Evolutionary conservation across 35 echinoderm and acorn worm genomes (phyloP).

Genomic region (Holothuria glaberrima): DNA sequence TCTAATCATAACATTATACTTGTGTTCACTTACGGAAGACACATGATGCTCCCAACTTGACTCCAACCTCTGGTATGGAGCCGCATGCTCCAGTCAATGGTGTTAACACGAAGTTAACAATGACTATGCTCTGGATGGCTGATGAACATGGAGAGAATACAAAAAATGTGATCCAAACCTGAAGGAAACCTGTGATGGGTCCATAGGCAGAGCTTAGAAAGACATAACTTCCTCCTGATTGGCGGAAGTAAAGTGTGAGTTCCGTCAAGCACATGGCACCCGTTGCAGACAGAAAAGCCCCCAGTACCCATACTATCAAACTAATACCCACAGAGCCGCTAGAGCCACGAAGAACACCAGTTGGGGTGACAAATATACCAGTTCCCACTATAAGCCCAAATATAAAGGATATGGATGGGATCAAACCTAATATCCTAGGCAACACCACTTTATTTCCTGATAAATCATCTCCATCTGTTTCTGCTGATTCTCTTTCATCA

Average conservation of each 20-base stretch:
- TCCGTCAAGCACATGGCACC: not conserved
- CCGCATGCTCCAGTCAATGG: not conserved
- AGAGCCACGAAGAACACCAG: slow-evolving; percentile 1
- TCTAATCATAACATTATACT: too few relatives aligned
- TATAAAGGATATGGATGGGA: not conserved
- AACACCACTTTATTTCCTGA: too few relatives aligned
- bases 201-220: not conserved
- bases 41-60: not conserved
- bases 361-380: slow-evolving; percentile 28
- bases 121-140: slow-evolving; percentile 17
- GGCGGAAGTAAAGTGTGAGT: not conserved
- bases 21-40: not conserved
- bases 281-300: not conserved
- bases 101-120: not conserved
- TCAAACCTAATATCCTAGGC: not conserved
- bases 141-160: not conserved
- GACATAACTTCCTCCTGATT: not conserved
- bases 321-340: not conserved
- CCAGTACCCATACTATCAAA: slow-evolving; percentile 6
- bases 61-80: not conserved
- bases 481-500: too few relatives aligned
- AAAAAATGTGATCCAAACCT: not conserved
- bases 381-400: slow-evolving; percentile 27
- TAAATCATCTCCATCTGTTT: too few relatives aligned
- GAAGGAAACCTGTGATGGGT: not conserved